Evolutionary conservation across 2,888 invertebrate genomes (phyloP).

Genomic region (Polydrusus tereticollis): DNA sequence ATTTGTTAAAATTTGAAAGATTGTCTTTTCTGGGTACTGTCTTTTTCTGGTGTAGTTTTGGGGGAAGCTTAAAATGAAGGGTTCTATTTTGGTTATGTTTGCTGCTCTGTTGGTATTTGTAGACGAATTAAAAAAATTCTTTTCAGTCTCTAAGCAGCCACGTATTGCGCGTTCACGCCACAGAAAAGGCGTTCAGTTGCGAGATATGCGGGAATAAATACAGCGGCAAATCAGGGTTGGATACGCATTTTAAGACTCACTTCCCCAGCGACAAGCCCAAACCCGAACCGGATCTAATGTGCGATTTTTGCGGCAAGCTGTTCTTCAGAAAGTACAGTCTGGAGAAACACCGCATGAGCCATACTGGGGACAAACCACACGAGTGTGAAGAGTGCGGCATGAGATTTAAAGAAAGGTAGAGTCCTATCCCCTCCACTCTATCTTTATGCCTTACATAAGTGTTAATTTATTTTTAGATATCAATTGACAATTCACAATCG

Average conservation of each 20-base stretch:
- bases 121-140: too few relatives aligned
- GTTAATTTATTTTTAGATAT: constrained; percentile 22
- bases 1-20: too few relatives aligned
- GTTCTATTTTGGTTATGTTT: too few relatives aligned
- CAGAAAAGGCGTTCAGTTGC: constrained; percentile 40
- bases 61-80: too few relatives aligned
- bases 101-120: too few relatives aligned
- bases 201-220: constrained; percentile 41
- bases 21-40: too few relatives aligned
- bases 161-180: constrained; percentile 35
- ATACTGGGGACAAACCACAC: constrained; percentile 44
- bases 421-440: too few relatives aligned
- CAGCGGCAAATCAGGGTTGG: constrained; percentile 37
- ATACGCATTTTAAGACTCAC: constrained; percentile 41
- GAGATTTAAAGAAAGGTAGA: constrained; percentile 43
- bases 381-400: constrained; percentile 41
- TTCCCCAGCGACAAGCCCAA: constrained; percentile 31
- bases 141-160: constrained; percentile 38
- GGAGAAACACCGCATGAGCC: constrained; percentile 45
- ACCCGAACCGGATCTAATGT: constrained; percentile 42
- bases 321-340: constrained; percentile 42
- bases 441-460: not conserved
- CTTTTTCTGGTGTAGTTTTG: too few relatives aligned
- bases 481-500: constrained; percentile 42
- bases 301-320: constrained; percentile 47